Percentiles rank a stretch among this genome's conserved stretches.
phyloP scores from a whole-genome alignment of 1,140 invertebrate species.

The Mycetomoellerius zeteki region DNA sequence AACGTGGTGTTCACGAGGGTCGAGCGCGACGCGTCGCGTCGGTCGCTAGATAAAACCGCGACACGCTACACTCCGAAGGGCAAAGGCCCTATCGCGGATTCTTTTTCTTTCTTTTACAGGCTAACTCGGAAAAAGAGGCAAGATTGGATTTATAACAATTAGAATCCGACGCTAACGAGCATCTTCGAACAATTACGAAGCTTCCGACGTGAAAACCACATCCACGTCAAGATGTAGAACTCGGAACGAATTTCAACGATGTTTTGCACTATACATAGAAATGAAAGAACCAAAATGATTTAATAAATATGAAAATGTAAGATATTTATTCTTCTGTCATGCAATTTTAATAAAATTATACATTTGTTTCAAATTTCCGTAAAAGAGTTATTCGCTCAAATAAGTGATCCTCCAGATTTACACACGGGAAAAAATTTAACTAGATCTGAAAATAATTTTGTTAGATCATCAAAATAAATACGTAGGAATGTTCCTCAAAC shows the following conservation, averaged over 20 bases:
- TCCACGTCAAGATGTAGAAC: neutral
- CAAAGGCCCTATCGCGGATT: neutral
- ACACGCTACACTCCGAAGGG: constrained; percentile 17
- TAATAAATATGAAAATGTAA: neutral
- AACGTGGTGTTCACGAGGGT: constrained; percentile 48
- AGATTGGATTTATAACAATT: constrained; percentile 47
- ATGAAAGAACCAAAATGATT: neutral
- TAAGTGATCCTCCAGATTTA: neutral
- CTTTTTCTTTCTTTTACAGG: constrained; percentile 39
- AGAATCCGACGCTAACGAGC: neutral
- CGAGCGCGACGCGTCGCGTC: constrained; percentile 5
- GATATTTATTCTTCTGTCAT: neutral
- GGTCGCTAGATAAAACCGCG: constrained; percentile 68
- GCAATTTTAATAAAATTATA: neutral
- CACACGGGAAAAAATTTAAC: too few species aligned
- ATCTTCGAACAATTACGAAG: constrained; percentile 4
- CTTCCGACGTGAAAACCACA: neutral
- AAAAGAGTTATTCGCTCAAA: neutral
- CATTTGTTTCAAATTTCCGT: neutral
- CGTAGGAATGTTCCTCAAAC: too few species aligned
- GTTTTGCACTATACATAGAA: neutral
- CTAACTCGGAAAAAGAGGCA: neutral
- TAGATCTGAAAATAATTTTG: too few species aligned
- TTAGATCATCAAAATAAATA: too few species aligned
- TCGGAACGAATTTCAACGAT: neutral